Base-by-base conservation (phyloP, 2,888 invertebrate species). In the Dione juno region DNA sequence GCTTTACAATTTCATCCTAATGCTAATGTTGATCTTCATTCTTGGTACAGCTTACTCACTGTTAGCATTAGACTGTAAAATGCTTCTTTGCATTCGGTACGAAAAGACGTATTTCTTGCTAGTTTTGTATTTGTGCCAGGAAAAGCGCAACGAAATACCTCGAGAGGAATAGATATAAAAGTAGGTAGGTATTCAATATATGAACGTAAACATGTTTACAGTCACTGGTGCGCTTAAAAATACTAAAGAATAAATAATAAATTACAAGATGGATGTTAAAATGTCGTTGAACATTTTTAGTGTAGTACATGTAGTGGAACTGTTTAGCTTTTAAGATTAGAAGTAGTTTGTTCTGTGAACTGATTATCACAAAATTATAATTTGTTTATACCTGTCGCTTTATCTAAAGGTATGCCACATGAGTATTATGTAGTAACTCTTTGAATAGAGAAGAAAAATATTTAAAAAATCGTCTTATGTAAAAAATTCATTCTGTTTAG, bases 141-240 rank as follows among this genome's bases (percentile, higher is more conserved):
- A 84, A 84, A 82, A 85, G 84, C 50, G 64, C 48, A 64, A 50
- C 64, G 19, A 52, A 64, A 86, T 87, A 89, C 84, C 86, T 85
- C 84, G 82, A 83, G 84, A 80, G 83, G 64, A 64, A 50, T 50
- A 86, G 88, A 88, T 74, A 90, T 88, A 89, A 86, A 90, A 85
- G 88, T n/a, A n/a, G n/a, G n/a, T n/a, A n/a, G n/a, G n/a, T 90
- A 89, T 86, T 83, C 83, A 86, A 64, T 82, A 83, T 61, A 66
- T 83, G 82, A 85, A 82, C 84, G 90, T 90, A 92, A 91, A 91
- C 91, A 90, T 91, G 91, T 91, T 91, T 90, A 90, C 90, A 79
- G 82, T 83, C 81, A 78, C 79, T 78, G 81, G 79, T 80, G 75
- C 84, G 87, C 86, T 89, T 88, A 86, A 88, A 89, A 87, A 77